A percentile compares a stretch with the other conserved stretches of the same genome.
Evolutionary conservation across 2,113 vertebrate genomes (phyloP).

Genomic region (Peromyscus leucopus): DNA sequence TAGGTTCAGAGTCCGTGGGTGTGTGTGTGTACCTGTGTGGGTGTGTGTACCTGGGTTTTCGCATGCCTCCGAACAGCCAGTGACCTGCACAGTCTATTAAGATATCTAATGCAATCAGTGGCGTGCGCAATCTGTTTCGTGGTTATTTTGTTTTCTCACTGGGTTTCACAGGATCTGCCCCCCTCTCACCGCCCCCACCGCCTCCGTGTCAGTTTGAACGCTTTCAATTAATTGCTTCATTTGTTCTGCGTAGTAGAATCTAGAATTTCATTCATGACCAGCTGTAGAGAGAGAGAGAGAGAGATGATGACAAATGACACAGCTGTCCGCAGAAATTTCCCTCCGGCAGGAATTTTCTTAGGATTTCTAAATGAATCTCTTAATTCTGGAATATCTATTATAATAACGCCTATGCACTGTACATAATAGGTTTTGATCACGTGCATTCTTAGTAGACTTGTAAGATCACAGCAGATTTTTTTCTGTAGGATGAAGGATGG

Average conservation of each 20-base stretch:
- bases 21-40: background rate
- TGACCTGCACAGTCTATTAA: background rate
- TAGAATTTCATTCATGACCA: conserved; percentile 64
- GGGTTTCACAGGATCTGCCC: background rate
- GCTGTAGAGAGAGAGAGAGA: conserved; percentile 41
- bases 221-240: conserved; percentile 43
- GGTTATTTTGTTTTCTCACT: background rate
- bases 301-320: conserved; percentile 15
- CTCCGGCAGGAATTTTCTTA: background rate
- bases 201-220: background rate
- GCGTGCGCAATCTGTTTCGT: background rate
- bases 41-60: background rate
- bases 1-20: background rate
- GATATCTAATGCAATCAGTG: background rate
- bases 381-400: background rate
- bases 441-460: conserved; percentile 38
- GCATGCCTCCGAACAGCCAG: background rate
- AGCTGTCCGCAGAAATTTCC: conserved; percentile 7
- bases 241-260: conserved; percentile 13
- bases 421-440: background rate
- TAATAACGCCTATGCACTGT: background rate
- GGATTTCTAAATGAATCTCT: conserved; percentile 20
- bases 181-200: background rate
- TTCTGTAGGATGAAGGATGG: background rate
- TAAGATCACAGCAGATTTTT: conserved; percentile 1